Percentiles rank a stretch among this genome's conserved stretches.
phyloP scores from a whole-genome alignment of 2,113 vertebrate species.

The Columbina picui region DNA sequence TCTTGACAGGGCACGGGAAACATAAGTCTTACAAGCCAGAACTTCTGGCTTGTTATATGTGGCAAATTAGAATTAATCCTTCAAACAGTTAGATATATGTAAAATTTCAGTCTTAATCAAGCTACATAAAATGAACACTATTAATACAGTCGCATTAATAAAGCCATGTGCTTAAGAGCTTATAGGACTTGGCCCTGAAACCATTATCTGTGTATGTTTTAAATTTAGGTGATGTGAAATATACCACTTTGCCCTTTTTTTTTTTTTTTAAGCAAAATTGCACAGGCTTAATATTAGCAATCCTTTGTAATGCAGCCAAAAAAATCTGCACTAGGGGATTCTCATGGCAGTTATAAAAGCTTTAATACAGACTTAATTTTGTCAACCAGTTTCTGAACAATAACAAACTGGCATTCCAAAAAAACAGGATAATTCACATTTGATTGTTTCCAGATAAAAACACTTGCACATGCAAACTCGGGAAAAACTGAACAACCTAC shows the following conservation, averaged over 20 bases:
- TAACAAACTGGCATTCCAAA: conserved; percentile 49
- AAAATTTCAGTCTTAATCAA: background rate
- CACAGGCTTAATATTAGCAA: conserved; percentile 7
- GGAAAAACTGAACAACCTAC: conserved; percentile 34
- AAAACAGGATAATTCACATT: conserved; percentile 56
- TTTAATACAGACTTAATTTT: conserved; percentile 34
- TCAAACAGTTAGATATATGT: background rate
- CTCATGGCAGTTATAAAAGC: conserved; percentile 3
- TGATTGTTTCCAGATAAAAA: conserved; percentile 74
- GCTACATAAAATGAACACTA: background rate
- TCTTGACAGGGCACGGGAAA: background rate
- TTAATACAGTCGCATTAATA: background rate
- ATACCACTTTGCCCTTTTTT: background rate
- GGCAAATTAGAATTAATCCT: background rate
- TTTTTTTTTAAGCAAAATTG: background rate
- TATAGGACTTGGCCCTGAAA: background rate
- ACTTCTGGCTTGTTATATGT: background rate
- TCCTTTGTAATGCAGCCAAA: background rate
- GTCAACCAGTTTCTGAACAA: conserved; percentile 37
- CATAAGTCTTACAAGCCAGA: background rate
- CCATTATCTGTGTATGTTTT: background rate
- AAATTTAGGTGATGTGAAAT: background rate
- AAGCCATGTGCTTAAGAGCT: background rate
- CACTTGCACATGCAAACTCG: conserved; percentile 23
- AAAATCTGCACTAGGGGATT: background rate